These are phyloP conservation scores for Phrixothrix hirtus DNA, from an alignment of 2,888 invertebrate species.

Conservation along the genomic window DNA sequence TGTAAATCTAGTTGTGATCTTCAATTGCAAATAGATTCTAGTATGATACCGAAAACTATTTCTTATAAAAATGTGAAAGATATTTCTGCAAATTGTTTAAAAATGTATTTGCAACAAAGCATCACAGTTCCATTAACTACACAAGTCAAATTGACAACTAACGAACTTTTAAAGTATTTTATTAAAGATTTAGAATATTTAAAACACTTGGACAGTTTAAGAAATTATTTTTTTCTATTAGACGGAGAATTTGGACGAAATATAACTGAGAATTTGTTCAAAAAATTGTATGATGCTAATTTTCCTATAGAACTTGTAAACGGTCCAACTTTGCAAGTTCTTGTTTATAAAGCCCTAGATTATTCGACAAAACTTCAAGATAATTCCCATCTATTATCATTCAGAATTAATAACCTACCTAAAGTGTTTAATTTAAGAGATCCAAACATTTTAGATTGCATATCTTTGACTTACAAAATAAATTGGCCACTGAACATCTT, in stretches of 20 bases:
- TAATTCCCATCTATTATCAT: constrained; percentile 66
- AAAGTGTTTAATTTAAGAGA: constrained; percentile 66
- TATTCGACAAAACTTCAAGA: constrained; percentile 67
- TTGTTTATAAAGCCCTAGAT: constrained; percentile 70
- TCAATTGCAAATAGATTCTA: constrained; percentile 55
- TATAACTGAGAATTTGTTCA: constrained; percentile 71
- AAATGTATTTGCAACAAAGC: constrained; percentile 48
- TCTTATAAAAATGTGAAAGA: constrained; percentile 53
- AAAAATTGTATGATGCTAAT: constrained; percentile 66
- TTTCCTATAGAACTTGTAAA: constrained; percentile 71
- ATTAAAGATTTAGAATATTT: constrained; percentile 68
- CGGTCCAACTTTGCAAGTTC: constrained; percentile 68
- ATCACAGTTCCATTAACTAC: constrained; percentile 69
- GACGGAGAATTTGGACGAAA: constrained; percentile 79
- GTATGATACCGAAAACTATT: constrained; percentile 45
- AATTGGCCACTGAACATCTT: constrained; percentile 80
- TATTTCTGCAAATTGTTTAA: constrained; percentile 45
- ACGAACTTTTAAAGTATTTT: constrained; percentile 72
- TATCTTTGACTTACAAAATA: constrained; percentile 71
- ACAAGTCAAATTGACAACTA: constrained; percentile 71
- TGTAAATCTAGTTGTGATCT: constrained; percentile 56
- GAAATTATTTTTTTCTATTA: constrained; percentile 77
- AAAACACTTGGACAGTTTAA: constrained; percentile 72
- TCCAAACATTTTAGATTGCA: constrained; percentile 68
- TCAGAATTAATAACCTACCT: constrained; percentile 65